phyloP scores from a whole-genome alignment of 1,140 invertebrate species.

The Penaeus indicus region DNA sequence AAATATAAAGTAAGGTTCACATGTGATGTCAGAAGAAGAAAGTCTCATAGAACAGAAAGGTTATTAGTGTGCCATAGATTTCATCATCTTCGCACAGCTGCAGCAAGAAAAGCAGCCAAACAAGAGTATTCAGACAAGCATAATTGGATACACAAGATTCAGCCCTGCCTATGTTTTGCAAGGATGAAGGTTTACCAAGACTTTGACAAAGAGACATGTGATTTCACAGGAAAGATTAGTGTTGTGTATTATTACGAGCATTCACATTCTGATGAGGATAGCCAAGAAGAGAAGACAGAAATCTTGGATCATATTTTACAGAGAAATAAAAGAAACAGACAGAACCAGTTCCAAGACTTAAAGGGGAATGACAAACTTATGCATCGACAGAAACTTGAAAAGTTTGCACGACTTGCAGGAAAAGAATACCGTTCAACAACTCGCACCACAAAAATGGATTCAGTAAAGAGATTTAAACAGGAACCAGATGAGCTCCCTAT shows the following conservation, averaged over 20 bases:
- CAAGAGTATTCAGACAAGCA: conserved; percentile 53
- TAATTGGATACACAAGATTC: conserved; percentile 58
- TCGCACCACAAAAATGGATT: conserved; percentile 18
- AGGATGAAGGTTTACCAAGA: conserved; percentile 56
- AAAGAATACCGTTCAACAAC: conserved; percentile 36
- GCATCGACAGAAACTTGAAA: conserved; percentile 53
- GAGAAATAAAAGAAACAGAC: conserved; percentile 51
- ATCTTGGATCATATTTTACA: conserved; percentile 52
- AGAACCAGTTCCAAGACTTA: conserved; percentile 45
- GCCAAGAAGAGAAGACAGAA: conserved; percentile 3
- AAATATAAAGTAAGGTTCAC: conserved; percentile 56
- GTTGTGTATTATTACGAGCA: conserved; percentile 55
- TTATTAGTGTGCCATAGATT: conserved; percentile 55
- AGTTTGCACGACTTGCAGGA: conserved; percentile 48
- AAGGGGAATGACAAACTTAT: conserved; percentile 51
- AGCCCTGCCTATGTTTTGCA: conserved; percentile 53
- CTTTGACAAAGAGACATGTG: conserved; percentile 49
- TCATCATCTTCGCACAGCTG: conserved; percentile 48
- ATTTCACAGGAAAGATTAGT: conserved; percentile 47
- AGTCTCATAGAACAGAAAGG: conserved; percentile 47
- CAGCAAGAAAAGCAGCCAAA: conserved; percentile 49
- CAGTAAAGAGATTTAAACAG: neutral
- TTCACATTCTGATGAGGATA: conserved; percentile 6
- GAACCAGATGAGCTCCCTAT: neutral
- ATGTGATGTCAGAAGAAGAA: conserved; percentile 49